Conservation (phyloP, 2,113 vertebrate species). For the Antechinus stuartii region DNA sequence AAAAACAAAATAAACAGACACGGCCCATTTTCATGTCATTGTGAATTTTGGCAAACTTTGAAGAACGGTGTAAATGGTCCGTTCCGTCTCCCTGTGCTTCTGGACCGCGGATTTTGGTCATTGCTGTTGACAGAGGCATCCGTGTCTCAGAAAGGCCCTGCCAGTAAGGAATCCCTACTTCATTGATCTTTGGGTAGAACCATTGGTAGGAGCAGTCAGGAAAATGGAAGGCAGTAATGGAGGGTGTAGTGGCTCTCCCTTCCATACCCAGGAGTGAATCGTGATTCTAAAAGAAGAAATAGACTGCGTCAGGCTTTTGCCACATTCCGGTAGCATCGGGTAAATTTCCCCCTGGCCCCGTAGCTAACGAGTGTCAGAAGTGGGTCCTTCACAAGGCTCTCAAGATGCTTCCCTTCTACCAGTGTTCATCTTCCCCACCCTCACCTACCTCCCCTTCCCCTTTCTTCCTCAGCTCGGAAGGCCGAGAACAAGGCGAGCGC, state of each 20-base stretch:
- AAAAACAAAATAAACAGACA: constrained; percentile 40
- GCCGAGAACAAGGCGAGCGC: too few species aligned
- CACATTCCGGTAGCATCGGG: not conserved
- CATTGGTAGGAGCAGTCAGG: not conserved
- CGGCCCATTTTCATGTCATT: constrained; percentile 40
- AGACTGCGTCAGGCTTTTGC: constrained; percentile 27
- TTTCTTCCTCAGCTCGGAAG: too few species aligned
- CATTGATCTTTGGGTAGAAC: constrained; percentile 30
- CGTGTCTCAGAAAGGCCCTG: not conserved
- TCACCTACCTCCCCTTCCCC: too few species aligned
- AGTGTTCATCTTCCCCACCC: too few species aligned
- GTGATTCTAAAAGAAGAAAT: constrained; percentile 32
- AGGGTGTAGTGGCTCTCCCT: constrained; percentile 56
- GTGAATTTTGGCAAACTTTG: constrained; percentile 31
- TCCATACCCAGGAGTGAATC: constrained; percentile 50
- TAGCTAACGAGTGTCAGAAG: too few species aligned
- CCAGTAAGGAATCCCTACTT: not conserved
- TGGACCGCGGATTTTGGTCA: not conserved
- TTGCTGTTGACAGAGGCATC: not conserved
- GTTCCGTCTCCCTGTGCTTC: not conserved
- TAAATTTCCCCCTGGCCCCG: too few species aligned
- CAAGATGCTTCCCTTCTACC: too few species aligned
- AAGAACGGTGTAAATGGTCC: not conserved
- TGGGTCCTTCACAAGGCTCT: too few species aligned
- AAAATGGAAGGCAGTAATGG: constrained; percentile 28